These are phyloP conservation scores for Coregonus clupeaformis DNA, from an alignment of 2,113 vertebrate species.

Conservation along the genomic window DNA sequence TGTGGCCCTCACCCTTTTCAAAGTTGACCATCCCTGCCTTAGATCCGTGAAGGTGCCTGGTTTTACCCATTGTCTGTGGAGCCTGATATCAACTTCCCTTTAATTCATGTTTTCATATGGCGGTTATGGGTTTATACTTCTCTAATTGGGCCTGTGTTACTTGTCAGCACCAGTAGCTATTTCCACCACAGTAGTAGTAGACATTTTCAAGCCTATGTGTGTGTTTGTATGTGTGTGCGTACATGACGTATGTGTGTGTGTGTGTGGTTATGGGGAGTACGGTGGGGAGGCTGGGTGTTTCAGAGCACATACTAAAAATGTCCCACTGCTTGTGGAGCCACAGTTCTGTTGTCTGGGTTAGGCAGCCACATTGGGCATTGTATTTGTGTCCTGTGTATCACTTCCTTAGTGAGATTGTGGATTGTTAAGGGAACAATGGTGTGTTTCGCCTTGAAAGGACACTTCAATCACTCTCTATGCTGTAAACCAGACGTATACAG, in stretches of 20 bases:
- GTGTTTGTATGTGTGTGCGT: slow-evolving; percentile 2
- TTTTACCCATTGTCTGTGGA: slow-evolving; percentile 3
- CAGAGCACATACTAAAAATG: slow-evolving; percentile 39
- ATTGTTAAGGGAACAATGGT: slow-evolving; percentile 67
- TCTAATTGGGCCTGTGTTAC: not conserved
- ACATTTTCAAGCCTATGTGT: not conserved
- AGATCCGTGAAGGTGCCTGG: not conserved
- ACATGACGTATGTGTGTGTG: not conserved
- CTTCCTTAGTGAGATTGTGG: slow-evolving; percentile 67
- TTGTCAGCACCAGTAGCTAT: not conserved
- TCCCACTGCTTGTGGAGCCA: slow-evolving; percentile 58
- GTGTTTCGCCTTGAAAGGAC: slow-evolving; percentile 59
- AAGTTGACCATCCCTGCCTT: too few species aligned
- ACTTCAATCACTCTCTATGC: slow-evolving; percentile 56
- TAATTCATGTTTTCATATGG: not conserved
- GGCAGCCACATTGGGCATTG: slow-evolving; percentile 59
- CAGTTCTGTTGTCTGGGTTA: slow-evolving; percentile 43
- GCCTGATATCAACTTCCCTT: slow-evolving; percentile 5
- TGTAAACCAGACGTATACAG: slow-evolving; percentile 35
- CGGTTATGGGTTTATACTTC: not conserved
- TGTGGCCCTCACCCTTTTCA: too few species aligned
- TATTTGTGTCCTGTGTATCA: slow-evolving; percentile 65
- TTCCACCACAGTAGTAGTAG: not conserved
- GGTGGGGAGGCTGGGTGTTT: slow-evolving; percentile 9
- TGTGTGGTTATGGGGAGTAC: not conserved